Base-by-base conservation (phyloP, 37 sponge, comb jelly and placozoan genomes). In the Mnemiopsis leidyi region DNA sequence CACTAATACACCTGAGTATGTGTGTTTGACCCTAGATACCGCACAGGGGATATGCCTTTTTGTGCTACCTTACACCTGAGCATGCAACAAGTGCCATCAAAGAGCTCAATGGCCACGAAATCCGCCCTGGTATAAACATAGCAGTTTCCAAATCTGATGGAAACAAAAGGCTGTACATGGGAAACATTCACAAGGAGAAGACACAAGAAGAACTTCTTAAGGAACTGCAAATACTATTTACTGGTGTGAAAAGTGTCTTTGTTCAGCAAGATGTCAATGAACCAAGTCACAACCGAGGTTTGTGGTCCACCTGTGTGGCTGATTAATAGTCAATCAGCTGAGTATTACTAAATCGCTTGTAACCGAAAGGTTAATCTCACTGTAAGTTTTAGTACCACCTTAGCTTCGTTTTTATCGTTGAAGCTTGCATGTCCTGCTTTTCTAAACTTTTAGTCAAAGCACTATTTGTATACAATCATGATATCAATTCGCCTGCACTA, bases 21-120 rank as follows among this genome's bases (percentile, higher is more conserved):
- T n/a, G n/a, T n/a, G n/a, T n/a, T n/a, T n/a, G n/a, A n/a, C n/a
- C n/a, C n/a, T n/a, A n/a, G n/a, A n/a, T n/a, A n/a, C n/a, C n/a
- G n/a, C n/a, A n/a, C 90, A 85, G 90, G 40, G 90, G 90, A 40
- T 85, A 40, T 40, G 90, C 90, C 32, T 85, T 85, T 40, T 25
- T 85, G 61, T n/a, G 61, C 23, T 85, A 85, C 48, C 30, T 38
- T 0, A 85, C 48, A 85, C 90, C 40, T 26, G 61, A 28, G 5
- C 38, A 85, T 38, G 90, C 90, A 2, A 61, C 33, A 38, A n/a
- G 0, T 1, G 90, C 90, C 21, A 85, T 85, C 3, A 85, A 38
- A 85, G 61, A 85, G 29, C 61, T 85, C 0, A 40, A 85, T 40
- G 61, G 36, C 13, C 48, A 85, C 35, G 90, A 85, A 61, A 85